Evolutionary conservation across 2,113 vertebrate genomes (phyloP).

Genomic region (Campylomormyrus numenius): DNA sequence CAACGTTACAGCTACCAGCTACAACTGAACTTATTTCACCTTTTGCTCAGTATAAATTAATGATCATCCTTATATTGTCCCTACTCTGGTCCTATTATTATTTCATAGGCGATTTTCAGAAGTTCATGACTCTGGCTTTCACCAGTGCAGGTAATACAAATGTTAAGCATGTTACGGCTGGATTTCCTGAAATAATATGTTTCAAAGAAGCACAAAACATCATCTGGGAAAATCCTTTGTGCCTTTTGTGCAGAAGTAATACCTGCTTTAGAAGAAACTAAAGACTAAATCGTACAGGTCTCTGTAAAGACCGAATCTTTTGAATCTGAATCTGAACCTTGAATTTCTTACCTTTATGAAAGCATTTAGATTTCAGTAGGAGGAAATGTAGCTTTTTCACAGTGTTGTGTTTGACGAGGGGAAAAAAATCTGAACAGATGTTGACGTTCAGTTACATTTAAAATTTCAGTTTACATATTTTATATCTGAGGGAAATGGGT

Average conservation of each 20-base stretch:
- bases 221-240: not conserved
- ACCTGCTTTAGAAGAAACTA: not conserved
- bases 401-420: not conserved
- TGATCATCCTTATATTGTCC: not conserved
- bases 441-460: not conserved
- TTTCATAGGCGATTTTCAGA: not conserved
- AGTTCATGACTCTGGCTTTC: not conserved
- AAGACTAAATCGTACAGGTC: not conserved
- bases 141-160: not conserved
- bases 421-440: not conserved
- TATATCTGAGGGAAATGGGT: not conserved
- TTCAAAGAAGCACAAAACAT: not conserved
- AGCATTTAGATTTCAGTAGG: not conserved
- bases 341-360: not conserved
- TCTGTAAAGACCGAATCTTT: not conserved
- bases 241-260: not conserved
- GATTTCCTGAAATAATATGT: not conserved
- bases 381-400: not conserved
- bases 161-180: not conserved
- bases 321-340: not conserved
- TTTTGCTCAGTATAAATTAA: not conserved
- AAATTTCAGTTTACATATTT: not conserved
- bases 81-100: not conserved
- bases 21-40: constrained; percentile 9
- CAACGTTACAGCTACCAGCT: not conserved